Evolutionary conservation across 1,140 invertebrate species (phyloP).

Genomic region (Drosophila orosa): DNA sequence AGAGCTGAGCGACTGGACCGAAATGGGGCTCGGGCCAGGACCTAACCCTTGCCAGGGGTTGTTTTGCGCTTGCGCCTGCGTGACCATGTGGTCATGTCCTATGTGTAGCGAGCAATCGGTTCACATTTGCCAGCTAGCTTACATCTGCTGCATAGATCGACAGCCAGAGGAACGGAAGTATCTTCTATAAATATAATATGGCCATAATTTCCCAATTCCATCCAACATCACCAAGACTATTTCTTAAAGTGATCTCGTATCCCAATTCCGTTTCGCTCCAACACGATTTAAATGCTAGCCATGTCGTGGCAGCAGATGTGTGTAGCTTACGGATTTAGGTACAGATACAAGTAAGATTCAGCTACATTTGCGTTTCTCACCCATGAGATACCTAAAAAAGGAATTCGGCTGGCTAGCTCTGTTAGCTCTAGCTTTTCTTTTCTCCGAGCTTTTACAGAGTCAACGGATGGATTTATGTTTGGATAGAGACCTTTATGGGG

Average conservation of each 20-base stretch:
- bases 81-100: neutral
- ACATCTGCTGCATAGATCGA: slow-evolving; percentile 23
- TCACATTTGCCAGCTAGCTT: slow-evolving; percentile 6
- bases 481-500: neutral
- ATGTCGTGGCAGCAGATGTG: slow-evolving; percentile 37
- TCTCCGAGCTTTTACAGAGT: no score
- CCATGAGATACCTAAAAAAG: neutral
- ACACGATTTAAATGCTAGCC: neutral
- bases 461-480: no score
- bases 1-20: slow-evolving; percentile 36
- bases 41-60: slow-evolving; percentile 31
- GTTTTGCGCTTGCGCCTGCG: slow-evolving; percentile 25
- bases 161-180: neutral
- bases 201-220: no score
- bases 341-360: neutral
- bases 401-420: neutral
- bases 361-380: neutral
- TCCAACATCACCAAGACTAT: neutral
- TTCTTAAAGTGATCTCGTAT: neutral
- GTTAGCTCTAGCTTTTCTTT: neutral
- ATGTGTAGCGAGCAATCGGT: neutral
- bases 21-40: slow-evolving; percentile 26
- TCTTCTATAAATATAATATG: no score
- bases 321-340: neutral
- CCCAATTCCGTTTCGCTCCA: neutral